phyloP scores from a whole-genome alignment of 2,888 invertebrate species.

The Cepaea hortensis region DNA sequence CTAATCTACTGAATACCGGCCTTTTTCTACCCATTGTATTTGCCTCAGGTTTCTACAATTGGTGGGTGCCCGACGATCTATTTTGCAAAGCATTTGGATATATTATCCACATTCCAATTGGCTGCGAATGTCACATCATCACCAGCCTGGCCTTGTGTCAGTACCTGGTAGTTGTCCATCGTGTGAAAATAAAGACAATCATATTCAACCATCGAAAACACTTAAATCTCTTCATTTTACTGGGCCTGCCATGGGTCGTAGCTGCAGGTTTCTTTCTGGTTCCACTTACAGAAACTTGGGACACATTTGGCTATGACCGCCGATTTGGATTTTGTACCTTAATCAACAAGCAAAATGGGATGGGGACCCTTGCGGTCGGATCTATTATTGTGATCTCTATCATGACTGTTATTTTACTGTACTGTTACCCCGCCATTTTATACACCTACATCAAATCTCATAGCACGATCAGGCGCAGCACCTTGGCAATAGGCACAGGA shows the following conservation, averaged over 20 bases:
- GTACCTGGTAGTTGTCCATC: conserved; percentile 34
- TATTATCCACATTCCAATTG: conserved; percentile 15
- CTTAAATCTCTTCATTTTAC: too few relatives aligned
- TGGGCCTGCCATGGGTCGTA: conserved; percentile 10
- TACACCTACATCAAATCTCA: too few relatives aligned
- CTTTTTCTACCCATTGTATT: not conserved
- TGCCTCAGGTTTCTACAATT: not conserved
- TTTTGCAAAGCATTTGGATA: not conserved
- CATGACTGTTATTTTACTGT: too few relatives aligned
- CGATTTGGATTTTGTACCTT: too few relatives aligned
- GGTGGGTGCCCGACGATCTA: conserved; percentile 5
- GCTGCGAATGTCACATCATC: not conserved
- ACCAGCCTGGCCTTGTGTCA: not conserved
- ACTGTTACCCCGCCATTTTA: too few relatives aligned
- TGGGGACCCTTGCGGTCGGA: not conserved
- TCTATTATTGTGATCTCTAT: too few relatives aligned
- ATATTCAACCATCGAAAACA: too few relatives aligned
- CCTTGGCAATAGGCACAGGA: not conserved
- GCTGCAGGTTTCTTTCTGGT: not conserved
- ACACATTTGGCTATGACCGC: too few relatives aligned
- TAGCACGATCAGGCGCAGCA: not conserved
- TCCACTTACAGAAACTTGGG: not conserved
- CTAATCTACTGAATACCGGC: conserved; percentile 17
- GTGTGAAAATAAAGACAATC: not conserved
- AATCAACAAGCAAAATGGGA: not conserved